Base-by-base conservation (phyloP, 2,113 vertebrate genomes). In the Anoura caudifer region DNA sequence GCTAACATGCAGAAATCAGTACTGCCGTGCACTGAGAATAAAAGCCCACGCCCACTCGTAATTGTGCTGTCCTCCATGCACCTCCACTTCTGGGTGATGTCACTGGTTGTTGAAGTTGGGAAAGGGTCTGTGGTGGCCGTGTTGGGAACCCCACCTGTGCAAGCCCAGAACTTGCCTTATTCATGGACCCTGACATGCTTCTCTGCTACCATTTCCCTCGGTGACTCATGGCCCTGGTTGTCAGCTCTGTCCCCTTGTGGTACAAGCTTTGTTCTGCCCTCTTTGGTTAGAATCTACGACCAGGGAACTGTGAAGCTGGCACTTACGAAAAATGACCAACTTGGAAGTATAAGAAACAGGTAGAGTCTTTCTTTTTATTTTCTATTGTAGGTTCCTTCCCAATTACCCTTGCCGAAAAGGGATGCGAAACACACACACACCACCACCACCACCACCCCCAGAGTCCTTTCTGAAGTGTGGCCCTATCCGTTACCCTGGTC, bases 1-100 rank as follows among this genome's bases (percentile, higher is more conserved):
- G 98, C 98, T 98, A 96, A 98, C 92, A 96, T 98, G 95, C 97
- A 98, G 98, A 98, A 98, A 95, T 63, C 89, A 93, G 84, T 85
- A 97, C 87, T 87, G 59, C 52, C 92, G 87, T 97, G 97, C 98
- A 97, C 98, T 98, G 96, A 87, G 94, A 98, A 98, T 98, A 98
- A 99, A 99, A 90, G 28, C 89, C 95, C 93, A 91, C 96, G 96
- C 98, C 98, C 98, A 97, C 97, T 1, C 95, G 83, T 97, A 47
- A 93, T 41, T 26, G 92, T 91, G 97, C 92, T 45, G n/a, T 97
- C 79, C 86, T 97, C 97, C 1, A 5, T 95, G 70, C 92, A 95
- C 97, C 84, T 97, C 97, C 93, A 59, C 76, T 76, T 88, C 20
- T 17, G 87, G 50, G 6, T 81, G 13, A 86, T 36, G 54, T 69